A percentile compares a stretch with the other conserved stretches of the same genome.
These are phyloP conservation scores for Scotopteryx bipunctaria DNA, from an alignment of 2,888 invertebrate species.

Conservation along the genomic window DNA sequence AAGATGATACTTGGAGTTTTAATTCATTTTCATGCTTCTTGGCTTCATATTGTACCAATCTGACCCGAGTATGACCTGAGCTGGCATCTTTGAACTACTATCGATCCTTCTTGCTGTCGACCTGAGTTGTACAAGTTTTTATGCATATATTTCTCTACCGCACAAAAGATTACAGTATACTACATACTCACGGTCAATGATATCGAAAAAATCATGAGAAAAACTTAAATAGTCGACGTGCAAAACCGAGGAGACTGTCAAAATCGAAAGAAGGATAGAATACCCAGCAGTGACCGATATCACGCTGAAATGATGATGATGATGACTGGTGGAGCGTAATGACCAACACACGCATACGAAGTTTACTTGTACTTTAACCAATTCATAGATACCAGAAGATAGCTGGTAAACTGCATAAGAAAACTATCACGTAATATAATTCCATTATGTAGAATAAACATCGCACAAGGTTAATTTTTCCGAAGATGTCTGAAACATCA, in stretches of 20 bases:
- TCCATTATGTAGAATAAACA: too few species aligned
- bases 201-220: too few species aligned
- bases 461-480: too few species aligned
- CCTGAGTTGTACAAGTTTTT: slow-evolving; percentile 1
- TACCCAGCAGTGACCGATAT: background rate
- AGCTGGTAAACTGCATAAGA: background rate
- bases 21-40: background rate
- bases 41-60: background rate
- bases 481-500: too few species aligned
- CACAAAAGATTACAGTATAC: too few species aligned
- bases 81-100: slow-evolving; percentile 2
- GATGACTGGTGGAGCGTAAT: too few species aligned
- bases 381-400: background rate
- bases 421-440: too few species aligned
- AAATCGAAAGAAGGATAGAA: background rate
- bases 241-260: too few species aligned
- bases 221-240: too few species aligned
- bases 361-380: background rate
- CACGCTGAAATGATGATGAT: background rate
- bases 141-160: too few species aligned
- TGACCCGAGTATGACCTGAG: slow-evolving; percentile 11
- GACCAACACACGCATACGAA: too few species aligned
- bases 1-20: background rate
- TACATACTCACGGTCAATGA: too few species aligned
- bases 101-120: slow-evolving; percentile 10